Base-by-base conservation (phyloP, 2,113 vertebrate genomes). In the Rhipidura dahli region DNA sequence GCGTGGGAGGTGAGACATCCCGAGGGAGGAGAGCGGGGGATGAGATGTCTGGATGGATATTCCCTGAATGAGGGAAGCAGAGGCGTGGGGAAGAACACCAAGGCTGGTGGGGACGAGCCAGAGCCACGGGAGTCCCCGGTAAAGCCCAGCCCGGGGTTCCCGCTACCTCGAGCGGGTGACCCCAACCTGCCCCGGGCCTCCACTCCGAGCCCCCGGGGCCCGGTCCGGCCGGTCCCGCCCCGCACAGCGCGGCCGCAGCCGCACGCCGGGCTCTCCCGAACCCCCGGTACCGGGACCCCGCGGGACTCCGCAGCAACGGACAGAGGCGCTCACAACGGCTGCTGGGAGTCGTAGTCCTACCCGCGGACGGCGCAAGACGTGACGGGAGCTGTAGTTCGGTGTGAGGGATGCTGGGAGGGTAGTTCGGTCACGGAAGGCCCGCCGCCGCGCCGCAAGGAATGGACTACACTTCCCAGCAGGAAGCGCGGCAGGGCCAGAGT, bases 371-470 rank as follows among this genome's bases (percentile, higher is more conserved):
- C 45, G 64, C 65, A 49, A 3, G 15, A 5, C 30, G 7, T 26
- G 35, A 6, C 35, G 59, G 80, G 92, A 78, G 22, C 9, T 8
- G 63, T 78, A 51, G 70, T 65, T 27, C 45, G 14, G 12, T 10
- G 6, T 45, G n/a, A 10, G 7, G 92, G 2, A 22, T 35, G 30
- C n/a, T 8, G 95, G 86, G 82, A 26, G 45, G 2, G 16, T 88
- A 84, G 73, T 86, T 61, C 15, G 2, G 3, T 2, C 1, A 2
- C 37, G 2, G 33, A 9, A 2, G 23, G 1, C 2, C 11, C 2
- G 6, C 17, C 4, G 45, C 5, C 2, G 17, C 8, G 0, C 2
- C 1, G 2, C 4, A 7, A 11, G 2, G 4, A 1, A 13, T 2
- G 71, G 26, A 96, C 97, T 96, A 33, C 84, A 54, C 45, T 83